A percentile compares a stretch with the other conserved stretches of the same genome.
phyloP scores from a whole-genome alignment of 2,888 invertebrate genomes.

The Escarpia spicata region DNA sequence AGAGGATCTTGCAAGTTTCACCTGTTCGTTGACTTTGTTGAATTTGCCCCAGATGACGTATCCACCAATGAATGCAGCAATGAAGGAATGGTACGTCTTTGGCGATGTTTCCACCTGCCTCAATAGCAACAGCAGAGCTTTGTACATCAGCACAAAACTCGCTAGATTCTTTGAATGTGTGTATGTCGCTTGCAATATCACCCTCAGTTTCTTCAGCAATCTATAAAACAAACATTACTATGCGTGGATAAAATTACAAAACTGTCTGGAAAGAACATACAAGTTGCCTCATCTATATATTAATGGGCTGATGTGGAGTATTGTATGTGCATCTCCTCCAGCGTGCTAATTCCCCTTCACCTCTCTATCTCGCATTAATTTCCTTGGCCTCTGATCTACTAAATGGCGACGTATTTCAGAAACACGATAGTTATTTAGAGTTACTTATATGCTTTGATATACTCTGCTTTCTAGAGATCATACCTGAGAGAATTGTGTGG shows the following conservation, averaged over 20 bases:
- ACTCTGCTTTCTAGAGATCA: too few species aligned
- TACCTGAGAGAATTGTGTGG: too few species aligned
- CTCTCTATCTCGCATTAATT: too few species aligned
- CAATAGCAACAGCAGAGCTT: constrained; percentile 58
- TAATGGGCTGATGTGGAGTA: background rate
- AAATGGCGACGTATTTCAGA: too few species aligned
- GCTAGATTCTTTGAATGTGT: constrained; percentile 67
- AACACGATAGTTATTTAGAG: too few species aligned
- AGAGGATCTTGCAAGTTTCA: constrained; percentile 42
- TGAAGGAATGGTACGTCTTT: constrained; percentile 60
- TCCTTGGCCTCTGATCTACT: too few species aligned
- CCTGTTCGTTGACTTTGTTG: constrained; percentile 69
- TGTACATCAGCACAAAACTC: constrained; percentile 66
- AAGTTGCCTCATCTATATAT: background rate
- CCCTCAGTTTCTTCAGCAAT: constrained; percentile 58
- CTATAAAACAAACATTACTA: constrained; percentile 40
- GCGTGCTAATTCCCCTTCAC: too few species aligned
- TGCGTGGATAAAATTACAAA: background rate
- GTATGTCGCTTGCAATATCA: constrained; percentile 65
- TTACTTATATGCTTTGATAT: too few species aligned
- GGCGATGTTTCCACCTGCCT: constrained; percentile 49
- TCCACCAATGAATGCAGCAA: constrained; percentile 66
- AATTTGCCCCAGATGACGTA: constrained; percentile 67
- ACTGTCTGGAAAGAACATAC: background rate
- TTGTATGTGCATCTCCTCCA: too few species aligned